Percentiles rank a stretch among this genome's conserved stretches.
Conservation (phyloP, 1,140 invertebrate species). For the Drosophila repleta region DNA sequence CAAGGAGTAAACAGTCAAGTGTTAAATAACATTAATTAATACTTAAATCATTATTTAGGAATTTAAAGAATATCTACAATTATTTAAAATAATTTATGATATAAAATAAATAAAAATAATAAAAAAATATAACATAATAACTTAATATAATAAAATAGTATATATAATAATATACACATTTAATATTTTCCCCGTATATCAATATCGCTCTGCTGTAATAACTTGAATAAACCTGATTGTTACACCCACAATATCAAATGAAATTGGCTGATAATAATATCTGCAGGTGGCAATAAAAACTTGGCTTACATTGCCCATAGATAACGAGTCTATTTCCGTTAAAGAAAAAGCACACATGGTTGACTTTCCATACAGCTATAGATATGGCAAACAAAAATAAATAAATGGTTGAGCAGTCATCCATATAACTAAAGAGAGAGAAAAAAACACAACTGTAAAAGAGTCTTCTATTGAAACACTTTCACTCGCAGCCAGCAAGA, state of each 20-base stretch:
- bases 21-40: not conserved
- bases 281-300: slow-evolving; percentile 22
- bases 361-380: slow-evolving; percentile 28
- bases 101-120: too few species aligned
- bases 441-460: slow-evolving; percentile 32
- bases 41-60: too few species aligned
- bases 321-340: slow-evolving; percentile 16
- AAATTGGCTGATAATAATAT: not conserved
- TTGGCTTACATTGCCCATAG: slow-evolving; percentile 17
- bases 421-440: slow-evolving; percentile 31
- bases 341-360: slow-evolving; percentile 9
- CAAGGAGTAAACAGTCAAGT: not conserved
- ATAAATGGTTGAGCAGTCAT: slow-evolving; percentile 42
- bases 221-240: not conserved
- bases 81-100: not conserved
- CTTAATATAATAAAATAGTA: too few species aligned
- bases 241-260: slow-evolving; percentile 6
- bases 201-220: not conserved
- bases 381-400: slow-evolving; percentile 42
- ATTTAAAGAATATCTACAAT: too few species aligned
- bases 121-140: too few species aligned
- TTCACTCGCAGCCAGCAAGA: slow-evolving; percentile 59
- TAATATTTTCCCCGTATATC: too few species aligned
- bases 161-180: too few species aligned
- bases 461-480: slow-evolving; percentile 52